Base-by-base conservation (phyloP, 2,888 invertebrate species). In the Lasioglossum lativentre region DNA sequence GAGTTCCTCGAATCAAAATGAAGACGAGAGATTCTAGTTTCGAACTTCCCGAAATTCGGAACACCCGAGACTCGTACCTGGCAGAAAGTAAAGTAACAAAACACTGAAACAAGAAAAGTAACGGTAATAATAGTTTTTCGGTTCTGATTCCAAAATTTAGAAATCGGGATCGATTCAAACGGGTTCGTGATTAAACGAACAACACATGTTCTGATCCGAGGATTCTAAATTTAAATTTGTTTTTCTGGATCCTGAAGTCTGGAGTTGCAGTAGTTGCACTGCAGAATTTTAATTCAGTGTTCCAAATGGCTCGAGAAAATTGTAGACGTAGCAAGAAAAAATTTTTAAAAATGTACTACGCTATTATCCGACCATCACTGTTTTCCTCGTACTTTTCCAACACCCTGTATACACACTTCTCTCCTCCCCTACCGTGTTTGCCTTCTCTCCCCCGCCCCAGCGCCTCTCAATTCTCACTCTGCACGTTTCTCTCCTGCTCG, bases 331-430 rank as follows among this genome's bases (percentile, higher is more conserved):
- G 6, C 16, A 19, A 30, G 63, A 63, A 14, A 30, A 2, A 2
- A 63, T 16, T 63, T 16, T 63, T 6, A 19, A 30, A 30, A 63
- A 16, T 63, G 27, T n/a, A 45, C 45, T 16, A 16, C 16, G 4
- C 16, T 12, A n/a, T 56, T 56, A n/a, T n/a, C n/a, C 0, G 56
- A 56, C n/a, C 23, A 1, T n/a, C 30, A 4, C n/a, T 68, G 30
- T n/a, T 6, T 63, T 23, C 66, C 47, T 42, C 1, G 27, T 73
- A 82, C n/a, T 34, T 76, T 73, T 74, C 40, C 40, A 27, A 82
- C 77, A 82, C 63, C 77, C 74, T 63, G 63, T 84, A 84, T 45
- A 75, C 6, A 23, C 27, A n/a, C 70, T 59, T 59, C 68, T 47
- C 70, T 52, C 74, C 47, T 27, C 45, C 56, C n/a, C 16, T 47